Base-by-base conservation (phyloP, 2,113 vertebrate genomes). In the Nothocercus nigrocapillus region DNA sequence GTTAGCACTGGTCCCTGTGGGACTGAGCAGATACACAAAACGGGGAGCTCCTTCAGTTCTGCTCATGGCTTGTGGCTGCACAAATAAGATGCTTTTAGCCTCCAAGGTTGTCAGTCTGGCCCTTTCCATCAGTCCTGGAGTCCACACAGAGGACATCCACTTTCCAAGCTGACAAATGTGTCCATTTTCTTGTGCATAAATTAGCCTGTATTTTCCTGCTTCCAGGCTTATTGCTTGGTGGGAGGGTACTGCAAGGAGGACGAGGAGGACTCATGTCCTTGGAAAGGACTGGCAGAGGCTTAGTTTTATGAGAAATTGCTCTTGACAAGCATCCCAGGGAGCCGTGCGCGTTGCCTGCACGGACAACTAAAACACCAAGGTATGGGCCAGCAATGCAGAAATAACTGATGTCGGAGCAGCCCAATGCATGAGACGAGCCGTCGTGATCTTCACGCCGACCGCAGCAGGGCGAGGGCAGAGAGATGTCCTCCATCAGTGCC, bases 251-350 rank as follows among this genome's bases (percentile, higher is more conserved):
- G 93, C 75, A 51, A 79, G 82, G 85, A 51, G 73, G 67, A 45
- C 14, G 61, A 70, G 66, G 56, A 83, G 93, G 85, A 69, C 59
- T 87, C 17, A 3, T 12, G 25, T 91, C 94, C 96, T 95, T 94
- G 90, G 77, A 70, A 90, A 80, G 80, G 80, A 51, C 64, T 95
- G 95, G 47, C 94, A 94, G 75, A 42, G 78, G 40, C 61, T 91
- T 34, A 16, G 78, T 53, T 91, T 78, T 49, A 28, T 93, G 92
- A 90, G 67, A 77, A 94, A 92, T 96, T 64, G 79, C 89, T 96
- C 87, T 40, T 95, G 94, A 93, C 90, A 95, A 95, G 67, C 59
- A 74, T 83, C 82, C 90, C 87, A 62, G 91, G 56, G 90, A 82
- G 70, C 89, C 72, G 54, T 25, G 59, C 47, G 44, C 16, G 2